phyloP scores from a whole-genome alignment of 2,888 invertebrate genomes.

The Pterobdella sp. region DNA sequence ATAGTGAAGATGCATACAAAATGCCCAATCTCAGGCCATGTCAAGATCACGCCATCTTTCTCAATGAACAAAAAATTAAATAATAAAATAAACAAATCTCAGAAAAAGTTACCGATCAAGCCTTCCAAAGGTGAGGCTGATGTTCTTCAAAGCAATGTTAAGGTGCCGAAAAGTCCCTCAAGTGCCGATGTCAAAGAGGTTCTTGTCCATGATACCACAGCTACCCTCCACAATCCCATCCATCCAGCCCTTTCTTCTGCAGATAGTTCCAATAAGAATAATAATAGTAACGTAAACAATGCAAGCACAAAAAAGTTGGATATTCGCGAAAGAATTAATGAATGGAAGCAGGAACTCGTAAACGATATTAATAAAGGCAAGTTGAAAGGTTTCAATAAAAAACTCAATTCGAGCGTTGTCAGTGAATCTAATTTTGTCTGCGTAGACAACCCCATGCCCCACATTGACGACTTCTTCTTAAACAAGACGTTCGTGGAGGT shows the following conservation, averaged over 20 bases:
- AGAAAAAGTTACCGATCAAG: neutral
- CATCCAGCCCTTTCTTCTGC: no score
- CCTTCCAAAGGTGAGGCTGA: neutral
- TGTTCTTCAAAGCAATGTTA: neutral
- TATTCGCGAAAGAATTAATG: constrained; percentile 23
- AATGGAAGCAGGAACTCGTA: constrained; percentile 24
- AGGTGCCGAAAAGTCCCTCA: neutral
- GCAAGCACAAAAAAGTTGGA: neutral
- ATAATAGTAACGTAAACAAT: neutral
- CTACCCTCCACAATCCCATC: neutral
- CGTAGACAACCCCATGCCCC: neutral
- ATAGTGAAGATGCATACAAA: constrained; percentile 23
- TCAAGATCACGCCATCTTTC: neutral
- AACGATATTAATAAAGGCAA: constrained; percentile 10
- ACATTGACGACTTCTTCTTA: neutral
- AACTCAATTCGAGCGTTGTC: no score
- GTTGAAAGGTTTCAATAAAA: neutral
- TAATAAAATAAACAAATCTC: neutral
- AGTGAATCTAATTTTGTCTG: neutral
- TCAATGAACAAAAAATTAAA: neutral
- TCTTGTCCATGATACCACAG: neutral
- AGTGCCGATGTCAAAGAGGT: neutral
- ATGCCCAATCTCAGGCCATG: neutral
- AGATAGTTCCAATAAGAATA: neutral
- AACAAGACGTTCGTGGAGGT: constrained; percentile 25